A percentile compares a stretch with the other conserved stretches of the same genome.
These are phyloP conservation scores for Diabrotica virgifera DNA, from an alignment of 1,140 invertebrate species.

Conservation along the genomic window DNA sequence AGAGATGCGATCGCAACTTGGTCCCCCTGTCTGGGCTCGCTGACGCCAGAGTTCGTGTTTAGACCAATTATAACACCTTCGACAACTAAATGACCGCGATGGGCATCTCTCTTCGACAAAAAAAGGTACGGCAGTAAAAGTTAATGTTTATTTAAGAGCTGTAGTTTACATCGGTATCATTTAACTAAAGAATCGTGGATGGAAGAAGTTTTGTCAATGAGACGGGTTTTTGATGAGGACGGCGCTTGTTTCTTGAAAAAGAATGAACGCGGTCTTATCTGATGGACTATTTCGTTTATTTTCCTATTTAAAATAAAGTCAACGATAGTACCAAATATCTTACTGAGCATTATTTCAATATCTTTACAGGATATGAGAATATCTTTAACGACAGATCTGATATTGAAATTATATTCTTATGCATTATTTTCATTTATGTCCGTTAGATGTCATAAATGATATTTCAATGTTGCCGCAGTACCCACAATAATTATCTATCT, in stretches of 20 bases:
- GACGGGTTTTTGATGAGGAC: not conserved
- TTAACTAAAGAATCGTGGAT: conserved; percentile 17
- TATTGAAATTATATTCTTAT: too few relatives aligned
- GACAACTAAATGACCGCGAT: conserved; percentile 46
- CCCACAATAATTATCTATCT: too few relatives aligned
- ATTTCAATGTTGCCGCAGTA: too few relatives aligned
- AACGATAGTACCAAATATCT: too few relatives aligned
- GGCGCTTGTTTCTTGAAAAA: not conserved
- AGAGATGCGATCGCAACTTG: conserved; percentile 1
- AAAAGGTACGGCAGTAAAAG: conserved; percentile 28
- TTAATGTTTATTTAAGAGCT: conserved; percentile 31
- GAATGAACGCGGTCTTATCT: not conserved
- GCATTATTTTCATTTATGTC: too few relatives aligned
- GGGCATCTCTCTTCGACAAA: conserved; percentile 37
- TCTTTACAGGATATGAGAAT: too few relatives aligned
- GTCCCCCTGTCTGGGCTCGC: conserved; percentile 35
- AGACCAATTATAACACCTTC: conserved; percentile 47
- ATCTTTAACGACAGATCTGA: too few relatives aligned
- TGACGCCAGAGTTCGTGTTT: conserved; percentile 44
- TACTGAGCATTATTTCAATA: too few relatives aligned
- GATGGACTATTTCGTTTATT: not conserved
- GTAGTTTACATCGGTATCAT: conserved; percentile 24
- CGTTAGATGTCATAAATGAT: too few relatives aligned
- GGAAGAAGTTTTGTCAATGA: conserved; percentile 4
- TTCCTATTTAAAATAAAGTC: too few relatives aligned